Percentiles rank a stretch among this genome's conserved stretches.
Evolutionary conservation across 2,888 invertebrate genomes (phyloP).

Genomic region (Hydrotaea cyrtoneurina): DNA sequence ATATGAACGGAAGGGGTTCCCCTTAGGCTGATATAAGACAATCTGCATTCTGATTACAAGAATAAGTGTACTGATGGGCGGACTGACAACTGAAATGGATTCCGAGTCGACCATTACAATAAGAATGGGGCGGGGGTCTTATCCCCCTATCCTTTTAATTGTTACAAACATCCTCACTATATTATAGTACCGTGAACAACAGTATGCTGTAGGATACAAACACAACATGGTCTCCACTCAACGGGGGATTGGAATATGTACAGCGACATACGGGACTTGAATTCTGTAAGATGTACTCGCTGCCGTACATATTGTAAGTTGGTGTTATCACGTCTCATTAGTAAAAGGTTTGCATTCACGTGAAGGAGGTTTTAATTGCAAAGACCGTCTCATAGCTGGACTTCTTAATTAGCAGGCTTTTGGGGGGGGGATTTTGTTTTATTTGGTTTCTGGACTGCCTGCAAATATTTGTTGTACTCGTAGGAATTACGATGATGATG

Average conservation of each 20-base stretch:
- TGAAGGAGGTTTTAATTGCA: constrained; percentile 4
- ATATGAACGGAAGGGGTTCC: too few relatives aligned
- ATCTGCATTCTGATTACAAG: too few relatives aligned
- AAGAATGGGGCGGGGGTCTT: too few relatives aligned
- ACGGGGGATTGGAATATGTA: background rate
- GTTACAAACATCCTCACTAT: too few relatives aligned
- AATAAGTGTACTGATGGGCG: too few relatives aligned
- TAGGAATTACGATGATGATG: background rate
- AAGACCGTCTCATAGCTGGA: background rate
- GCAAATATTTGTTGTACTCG: background rate
- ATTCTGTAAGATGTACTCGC: background rate
- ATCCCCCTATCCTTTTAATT: too few relatives aligned
- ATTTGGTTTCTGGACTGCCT: background rate
- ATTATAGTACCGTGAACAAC: too few relatives aligned
- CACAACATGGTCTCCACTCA: background rate
- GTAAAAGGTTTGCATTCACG: constrained; percentile 24
- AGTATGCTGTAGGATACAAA: too few relatives aligned
- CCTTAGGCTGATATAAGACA: too few relatives aligned
- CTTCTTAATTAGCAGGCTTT: constrained; percentile 10
- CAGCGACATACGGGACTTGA: background rate
- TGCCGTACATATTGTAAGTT: background rate
- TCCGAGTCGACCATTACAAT: too few relatives aligned
- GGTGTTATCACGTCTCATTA: constrained; percentile 32
- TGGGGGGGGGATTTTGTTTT: background rate
- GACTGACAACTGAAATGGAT: too few relatives aligned